phyloP scores from a whole-genome alignment of 2,797 vertebrate genomes.

The Pantherophis alleghaniensis region DNA sequence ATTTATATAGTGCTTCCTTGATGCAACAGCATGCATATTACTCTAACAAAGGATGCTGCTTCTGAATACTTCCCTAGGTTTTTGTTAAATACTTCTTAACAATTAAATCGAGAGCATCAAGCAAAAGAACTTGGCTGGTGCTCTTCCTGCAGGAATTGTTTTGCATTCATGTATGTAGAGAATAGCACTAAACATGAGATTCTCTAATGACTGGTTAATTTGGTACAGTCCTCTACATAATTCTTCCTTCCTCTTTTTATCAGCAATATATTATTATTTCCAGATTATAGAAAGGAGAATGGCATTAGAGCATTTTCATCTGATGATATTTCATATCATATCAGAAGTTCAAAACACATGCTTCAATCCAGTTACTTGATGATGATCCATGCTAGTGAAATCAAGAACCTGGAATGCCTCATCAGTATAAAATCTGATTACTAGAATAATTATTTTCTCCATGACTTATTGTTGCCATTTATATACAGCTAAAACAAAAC shows the following conservation, averaged over 20 bases:
- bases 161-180: neutral
- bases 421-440: neutral
- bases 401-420: neutral
- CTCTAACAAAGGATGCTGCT: neutral
- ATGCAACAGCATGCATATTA: neutral
- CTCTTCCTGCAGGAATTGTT: neutral
- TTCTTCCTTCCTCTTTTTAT: neutral
- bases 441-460: neutral
- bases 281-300: neutral
- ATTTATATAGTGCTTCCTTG: neutral
- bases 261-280: neutral
- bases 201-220: neutral
- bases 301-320: neutral
- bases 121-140: neutral
- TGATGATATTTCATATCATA: neutral
- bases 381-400: neutral
- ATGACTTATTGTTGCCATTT: neutral
- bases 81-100: neutral
- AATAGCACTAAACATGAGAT: neutral
- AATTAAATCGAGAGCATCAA: neutral
- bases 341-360: neutral
- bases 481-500: neutral
- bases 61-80: neutral
- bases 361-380: neutral
- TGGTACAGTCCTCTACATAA: neutral